A percentile compares a stretch with the other conserved stretches of the same genome.
Conservation (phyloP, 2,113 vertebrate species). For the Haemorhous mexicanus region DNA sequence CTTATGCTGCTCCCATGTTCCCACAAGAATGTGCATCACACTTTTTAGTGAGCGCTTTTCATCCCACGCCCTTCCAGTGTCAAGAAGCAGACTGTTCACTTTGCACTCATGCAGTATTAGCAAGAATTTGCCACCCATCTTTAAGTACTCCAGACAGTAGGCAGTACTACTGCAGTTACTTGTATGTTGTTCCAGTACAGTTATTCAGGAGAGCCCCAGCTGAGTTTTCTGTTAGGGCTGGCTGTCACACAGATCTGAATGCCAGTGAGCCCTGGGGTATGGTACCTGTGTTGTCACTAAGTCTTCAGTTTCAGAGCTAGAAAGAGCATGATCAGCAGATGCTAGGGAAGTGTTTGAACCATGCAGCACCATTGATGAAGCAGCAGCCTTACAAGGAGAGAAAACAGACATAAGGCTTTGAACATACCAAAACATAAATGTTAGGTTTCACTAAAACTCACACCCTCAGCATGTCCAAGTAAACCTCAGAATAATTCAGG, state of each 20-base stretch:
- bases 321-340: conserved; percentile 66
- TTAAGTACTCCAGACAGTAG: background rate
- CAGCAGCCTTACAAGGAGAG: conserved; percentile 45
- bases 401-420: background rate
- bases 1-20: background rate
- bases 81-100: background rate
- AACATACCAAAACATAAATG: background rate
- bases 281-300: conserved; percentile 69
- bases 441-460: background rate
- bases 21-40: background rate
- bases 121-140: background rate
- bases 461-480: background rate
- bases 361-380: conserved; percentile 56
- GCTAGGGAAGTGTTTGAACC: conserved; percentile 66
- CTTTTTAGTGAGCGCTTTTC: background rate
- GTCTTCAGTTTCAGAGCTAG: conserved; percentile 71
- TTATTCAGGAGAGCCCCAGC: background rate
- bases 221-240: background rate
- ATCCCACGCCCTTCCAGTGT: background rate
- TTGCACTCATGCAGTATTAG: background rate
- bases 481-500: background rate
- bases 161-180: background rate
- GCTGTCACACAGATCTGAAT: background rate
- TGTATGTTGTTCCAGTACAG: background rate
- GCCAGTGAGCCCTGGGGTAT: background rate